Percentiles rank a stretch among this genome's conserved stretches.
Evolutionary conservation across 1,140 invertebrate genomes (phyloP).

Genomic region (Littorina saxatilis): DNA sequence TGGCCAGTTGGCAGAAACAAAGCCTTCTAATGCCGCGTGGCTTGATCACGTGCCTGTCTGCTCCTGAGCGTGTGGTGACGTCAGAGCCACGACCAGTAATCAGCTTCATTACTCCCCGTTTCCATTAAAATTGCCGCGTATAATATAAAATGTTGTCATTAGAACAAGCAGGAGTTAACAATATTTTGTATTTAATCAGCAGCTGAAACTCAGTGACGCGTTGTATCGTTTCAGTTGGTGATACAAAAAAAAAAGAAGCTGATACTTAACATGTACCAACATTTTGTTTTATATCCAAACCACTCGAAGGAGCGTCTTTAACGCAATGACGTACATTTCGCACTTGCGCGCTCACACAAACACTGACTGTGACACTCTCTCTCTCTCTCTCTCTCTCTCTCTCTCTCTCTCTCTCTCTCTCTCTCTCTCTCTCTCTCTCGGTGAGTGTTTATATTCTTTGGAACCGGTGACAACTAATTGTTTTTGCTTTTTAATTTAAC

Average conservation of each 20-base stretch:
- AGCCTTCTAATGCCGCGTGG: neutral
- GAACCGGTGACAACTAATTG: too few relatives aligned
- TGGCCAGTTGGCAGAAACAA: neutral
- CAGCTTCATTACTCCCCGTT: neutral
- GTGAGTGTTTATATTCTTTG: neutral
- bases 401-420: constrained; percentile 12
- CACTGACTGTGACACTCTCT: neutral
- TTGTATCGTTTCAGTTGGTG: too few relatives aligned
- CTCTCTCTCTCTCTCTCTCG: constrained; percentile 26
- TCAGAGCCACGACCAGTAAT: neutral
- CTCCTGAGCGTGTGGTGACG: neutral
- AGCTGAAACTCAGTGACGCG: too few relatives aligned
- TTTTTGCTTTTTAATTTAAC: too few relatives aligned
- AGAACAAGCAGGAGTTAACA: too few relatives aligned
- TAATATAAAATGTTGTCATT: too few relatives aligned
- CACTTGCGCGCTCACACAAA: neutral
- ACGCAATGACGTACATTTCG: too few relatives aligned
- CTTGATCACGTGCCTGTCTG: neutral
- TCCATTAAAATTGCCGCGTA: neutral
- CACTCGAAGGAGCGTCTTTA: too few relatives aligned
- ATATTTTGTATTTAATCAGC: too few relatives aligned
- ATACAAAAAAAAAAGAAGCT: too few relatives aligned
- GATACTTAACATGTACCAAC: too few relatives aligned
- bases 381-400: constrained; percentile 4
- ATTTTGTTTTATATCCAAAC: too few relatives aligned